Evolutionary conservation across 2,888 invertebrate genomes (phyloP), one percentile per base, ranked within the genome.

Genomic region (Cabera pusaria): DNA sequence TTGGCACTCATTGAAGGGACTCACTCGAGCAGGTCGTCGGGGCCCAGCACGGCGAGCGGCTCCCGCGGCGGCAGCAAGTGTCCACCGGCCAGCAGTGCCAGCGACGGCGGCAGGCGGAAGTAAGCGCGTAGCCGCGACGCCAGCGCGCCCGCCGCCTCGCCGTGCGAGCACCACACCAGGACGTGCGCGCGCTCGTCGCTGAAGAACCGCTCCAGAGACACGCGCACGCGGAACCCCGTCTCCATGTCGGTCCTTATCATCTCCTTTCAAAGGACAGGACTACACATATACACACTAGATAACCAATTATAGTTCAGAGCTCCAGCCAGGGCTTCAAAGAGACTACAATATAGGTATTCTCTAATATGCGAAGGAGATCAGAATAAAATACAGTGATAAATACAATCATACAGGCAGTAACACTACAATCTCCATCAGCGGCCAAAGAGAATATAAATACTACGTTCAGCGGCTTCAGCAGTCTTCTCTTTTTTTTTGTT

Each of bases 1-100:
- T 29, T 3, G 24, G 28, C 20, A 6, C 27, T 10, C 14, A 12
- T 14, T 5, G n/a, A 23, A 7, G 14, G 2, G 3, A 66, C 78
- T 64, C 8, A 80, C 77, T 71, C 56, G 21, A 83, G 52, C 1
- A 46, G 44, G 44, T 81, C 81, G 29, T 62, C 72, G 18, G 63
- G 66, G 4, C 40, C 54, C 39, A 83, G 66, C 46, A 78, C 33
- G 14, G 72, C 56, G 8, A 83, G 70, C 28, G 73, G 69, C 62
- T 85, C 84, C 31, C 44, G 62, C 18, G 67, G 65, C 37, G 77
- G 84, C 64, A 85, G 66, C 60, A 79, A 54, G 49, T 72, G 70
- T 0, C 76, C 80, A 35, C 54, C 58, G 18, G 56, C 36, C 19
- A 55, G 38, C 48, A 67, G 56, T 22, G 59, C 51, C 6, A 70